These are phyloP conservation scores for Aphelinus certus DNA, from an alignment of 1,140 invertebrate genomes.

Conservation along the genomic window DNA sequence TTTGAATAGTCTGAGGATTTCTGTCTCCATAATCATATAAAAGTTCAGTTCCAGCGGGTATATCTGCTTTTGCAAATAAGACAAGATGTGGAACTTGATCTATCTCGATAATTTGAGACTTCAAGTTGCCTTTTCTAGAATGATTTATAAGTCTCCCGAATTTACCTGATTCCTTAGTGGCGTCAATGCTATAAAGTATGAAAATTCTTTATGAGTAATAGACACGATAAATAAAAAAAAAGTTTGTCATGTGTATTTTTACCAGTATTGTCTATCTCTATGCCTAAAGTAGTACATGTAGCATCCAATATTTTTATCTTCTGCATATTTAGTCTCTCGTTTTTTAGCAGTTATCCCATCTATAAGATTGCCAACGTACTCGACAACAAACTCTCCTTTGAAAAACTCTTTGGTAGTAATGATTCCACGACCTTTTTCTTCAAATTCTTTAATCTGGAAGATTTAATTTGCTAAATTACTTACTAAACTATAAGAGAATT, in stretches of 20 bases:
- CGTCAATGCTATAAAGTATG: slow-evolving; percentile 83
- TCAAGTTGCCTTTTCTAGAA: slow-evolving; percentile 89
- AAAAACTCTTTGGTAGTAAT: slow-evolving; percentile 81
- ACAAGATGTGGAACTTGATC: slow-evolving; percentile 84
- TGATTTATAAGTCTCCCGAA: slow-evolving; percentile 96
- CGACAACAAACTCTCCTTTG: slow-evolving; percentile 94
- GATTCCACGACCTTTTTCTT: slow-evolving; percentile 80
- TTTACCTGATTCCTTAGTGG: slow-evolving; percentile 88
- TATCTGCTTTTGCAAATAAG: slow-evolving; percentile 88
- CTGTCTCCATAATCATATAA: slow-evolving; percentile 98
- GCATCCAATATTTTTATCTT: slow-evolving; percentile 89
- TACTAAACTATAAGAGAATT: slow-evolving; percentile 2
- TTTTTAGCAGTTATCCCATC: slow-evolving; percentile 81
- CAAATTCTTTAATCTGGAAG: slow-evolving; percentile 72
- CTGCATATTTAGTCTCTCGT: slow-evolving; percentile 85
- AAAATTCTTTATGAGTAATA: slow-evolving; percentile 15
- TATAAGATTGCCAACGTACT: slow-evolving; percentile 96
- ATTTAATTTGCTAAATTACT: slow-evolving; percentile 16
- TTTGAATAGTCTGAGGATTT: slow-evolving; percentile 84
- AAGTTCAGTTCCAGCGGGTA: slow-evolving; percentile 88
- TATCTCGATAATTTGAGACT: slow-evolving; percentile 85
- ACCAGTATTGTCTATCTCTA: slow-evolving; percentile 92
- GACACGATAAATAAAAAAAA: neutral
- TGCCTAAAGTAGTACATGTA: slow-evolving; percentile 99
- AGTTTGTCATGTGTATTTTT: slow-evolving; percentile 55